A percentile compares a stretch with the other conserved stretches of the same genome.
Evolutionary conservation across 2,113 vertebrate species (phyloP).

Genomic region (Hemiprocne comata): DNA sequence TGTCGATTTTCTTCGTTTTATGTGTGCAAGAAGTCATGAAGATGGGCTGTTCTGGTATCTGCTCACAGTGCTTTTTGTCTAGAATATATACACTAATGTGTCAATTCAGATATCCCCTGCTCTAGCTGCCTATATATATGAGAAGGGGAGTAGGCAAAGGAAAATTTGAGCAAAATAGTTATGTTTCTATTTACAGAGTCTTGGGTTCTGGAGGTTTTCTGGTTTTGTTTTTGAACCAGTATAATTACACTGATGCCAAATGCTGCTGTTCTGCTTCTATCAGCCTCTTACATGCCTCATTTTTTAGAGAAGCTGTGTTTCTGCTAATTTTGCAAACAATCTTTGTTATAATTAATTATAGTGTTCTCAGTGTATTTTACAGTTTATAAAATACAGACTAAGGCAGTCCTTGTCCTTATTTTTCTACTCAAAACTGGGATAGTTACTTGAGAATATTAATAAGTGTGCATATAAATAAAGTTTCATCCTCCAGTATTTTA

Average conservation of each 20-base stretch:
- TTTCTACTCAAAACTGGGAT: background rate
- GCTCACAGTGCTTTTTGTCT: constrained; percentile 28
- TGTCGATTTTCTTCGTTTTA: background rate
- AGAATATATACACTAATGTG: background rate
- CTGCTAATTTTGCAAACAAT: background rate
- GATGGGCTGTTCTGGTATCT: background rate
- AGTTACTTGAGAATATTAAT: background rate
- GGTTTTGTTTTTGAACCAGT: background rate
- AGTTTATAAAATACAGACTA: constrained; percentile 1
- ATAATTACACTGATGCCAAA: fast-evolving
- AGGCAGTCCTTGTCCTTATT: background rate
- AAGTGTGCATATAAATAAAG: background rate
- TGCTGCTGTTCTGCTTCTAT: background rate
- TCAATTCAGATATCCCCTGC: constrained; percentile 18
- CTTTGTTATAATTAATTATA: background rate
- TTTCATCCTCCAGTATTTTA: background rate
- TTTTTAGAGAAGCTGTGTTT: background rate
- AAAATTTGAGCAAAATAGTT: constrained; percentile 52
- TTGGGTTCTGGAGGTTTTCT: background rate
- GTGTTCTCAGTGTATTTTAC: background rate
- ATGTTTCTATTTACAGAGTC: background rate
- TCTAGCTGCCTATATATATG: background rate
- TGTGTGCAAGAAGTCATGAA: constrained; percentile 19
- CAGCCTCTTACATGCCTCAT: background rate
- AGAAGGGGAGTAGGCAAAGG: background rate